These are phyloP conservation scores for Batillaria attramentaria DNA, from an alignment of 1,140 invertebrate genomes.

Conservation along the genomic window DNA sequence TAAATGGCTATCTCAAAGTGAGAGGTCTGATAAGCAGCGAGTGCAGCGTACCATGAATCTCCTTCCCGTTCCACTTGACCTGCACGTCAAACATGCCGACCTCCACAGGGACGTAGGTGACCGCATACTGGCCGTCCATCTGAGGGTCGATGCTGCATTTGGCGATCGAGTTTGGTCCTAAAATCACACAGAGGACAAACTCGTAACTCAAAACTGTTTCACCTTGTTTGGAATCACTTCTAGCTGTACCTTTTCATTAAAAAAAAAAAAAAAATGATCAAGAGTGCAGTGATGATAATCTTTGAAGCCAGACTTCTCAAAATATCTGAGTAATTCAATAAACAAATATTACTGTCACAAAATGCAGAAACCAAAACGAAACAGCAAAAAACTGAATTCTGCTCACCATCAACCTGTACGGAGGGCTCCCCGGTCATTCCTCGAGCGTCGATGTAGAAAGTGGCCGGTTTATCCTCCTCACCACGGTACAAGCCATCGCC, in stretches of 20 bases:
- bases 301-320: too few species aligned
- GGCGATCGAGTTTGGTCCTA: slow-evolving; percentile 79
- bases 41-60: slow-evolving; percentile 75
- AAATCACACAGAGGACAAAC: slow-evolving; percentile 36
- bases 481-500: slow-evolving; percentile 68
- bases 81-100: slow-evolving; percentile 82
- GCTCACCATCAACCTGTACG: slow-evolving; percentile 69
- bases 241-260: too few species aligned
- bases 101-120: slow-evolving; percentile 81
- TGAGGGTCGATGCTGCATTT: slow-evolving; percentile 76
- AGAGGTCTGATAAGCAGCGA: too few species aligned
- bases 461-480: slow-evolving; percentile 68
- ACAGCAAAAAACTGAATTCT: too few species aligned
- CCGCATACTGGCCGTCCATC: slow-evolving; percentile 76
- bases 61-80: slow-evolving; percentile 81
- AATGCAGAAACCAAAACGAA: too few species aligned
- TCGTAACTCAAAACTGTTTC: too few species aligned
- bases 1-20: too few species aligned
- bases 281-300: too few species aligned
- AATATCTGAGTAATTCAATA: too few species aligned
- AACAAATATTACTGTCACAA: too few species aligned
- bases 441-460: slow-evolving; percentile 72
- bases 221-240: too few species aligned
- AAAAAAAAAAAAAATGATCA: too few species aligned
- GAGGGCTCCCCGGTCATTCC: slow-evolving; percentile 68